phyloP scores from a whole-genome alignment of 1,140 invertebrate genomes.

The Procambarus clarkii region DNA sequence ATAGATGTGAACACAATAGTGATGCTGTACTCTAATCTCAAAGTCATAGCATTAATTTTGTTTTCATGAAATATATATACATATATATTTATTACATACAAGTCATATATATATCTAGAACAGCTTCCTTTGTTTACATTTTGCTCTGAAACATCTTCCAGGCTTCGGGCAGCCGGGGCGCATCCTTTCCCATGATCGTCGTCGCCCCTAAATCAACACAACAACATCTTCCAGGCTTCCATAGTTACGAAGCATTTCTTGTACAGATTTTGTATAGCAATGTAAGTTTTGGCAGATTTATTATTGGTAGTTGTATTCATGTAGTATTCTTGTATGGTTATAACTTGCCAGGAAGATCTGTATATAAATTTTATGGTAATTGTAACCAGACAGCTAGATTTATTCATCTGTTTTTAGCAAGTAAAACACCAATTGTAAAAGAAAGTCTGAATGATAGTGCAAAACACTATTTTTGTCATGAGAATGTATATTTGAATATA shows the following conservation, averaged over 20 bases:
- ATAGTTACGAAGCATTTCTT: background rate
- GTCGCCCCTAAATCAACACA: too few relatives aligned
- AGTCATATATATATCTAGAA: too few relatives aligned
- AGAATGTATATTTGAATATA: conserved; percentile 4
- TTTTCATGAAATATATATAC: too few relatives aligned
- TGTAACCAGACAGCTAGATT: background rate
- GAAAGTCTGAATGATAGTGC: background rate
- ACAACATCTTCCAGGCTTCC: background rate
- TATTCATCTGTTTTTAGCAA: background rate
- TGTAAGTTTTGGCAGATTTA: background rate
- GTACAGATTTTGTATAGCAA: background rate
- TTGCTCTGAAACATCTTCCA: background rate
- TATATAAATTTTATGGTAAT: background rate
- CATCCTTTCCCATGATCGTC: too few relatives aligned
- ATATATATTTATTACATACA: too few relatives aligned
- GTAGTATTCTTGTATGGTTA: background rate
- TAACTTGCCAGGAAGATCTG: background rate
- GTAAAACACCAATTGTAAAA: background rate
- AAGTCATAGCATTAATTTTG: too few relatives aligned
- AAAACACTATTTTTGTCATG: conserved; percentile 3
- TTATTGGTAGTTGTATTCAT: background rate
- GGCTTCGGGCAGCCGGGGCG: too few relatives aligned
- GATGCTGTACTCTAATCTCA: too few relatives aligned
- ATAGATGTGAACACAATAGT: too few relatives aligned
- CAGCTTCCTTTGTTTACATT: background rate